Base-by-base conservation (phyloP, 1,140 invertebrate genomes). In the Zelostemma sp. region DNA sequence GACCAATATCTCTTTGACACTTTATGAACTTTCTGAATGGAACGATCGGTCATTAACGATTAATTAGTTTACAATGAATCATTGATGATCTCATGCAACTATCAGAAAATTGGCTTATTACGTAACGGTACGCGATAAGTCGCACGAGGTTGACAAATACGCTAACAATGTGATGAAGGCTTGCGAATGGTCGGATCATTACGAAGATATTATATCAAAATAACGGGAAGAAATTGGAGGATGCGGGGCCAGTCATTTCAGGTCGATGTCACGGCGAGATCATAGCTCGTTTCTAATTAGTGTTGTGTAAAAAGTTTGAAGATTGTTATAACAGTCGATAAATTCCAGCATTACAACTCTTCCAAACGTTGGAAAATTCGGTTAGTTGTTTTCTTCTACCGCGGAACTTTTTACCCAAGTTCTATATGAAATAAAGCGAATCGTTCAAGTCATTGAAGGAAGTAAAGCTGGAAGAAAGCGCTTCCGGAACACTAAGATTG, bases 161-260 rank as follows among this genome's bases (percentile, higher is more conserved):
- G 54, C 55, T 59, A 63, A 55, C 50, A 63, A 69, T 69, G 38
- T 54, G 55, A 46, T 16, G 45, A 69, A 59, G 55, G 38, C 25
- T 11, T 15, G 35, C 11, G 14, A 40, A 40, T 40, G 11, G 5
- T 40, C 35, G n/a, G 35, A 40, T 40, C 35, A 40, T 40, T 40
- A 63, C 51, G 41, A 33, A 63, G 55, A 56, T 64, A 56, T 45
- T 21, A 51, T 63, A 60, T 69, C 60, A 69, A 69, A 60, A 56
- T 69, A 69, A 69, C 67, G 67, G 67, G 46, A 69, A 55, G 51
- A 60, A 64, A 64, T 64, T 69, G 67, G 8, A 4, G 25, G 35
- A 60, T 47, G 56, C 51, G 59, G 61, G 60, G 60, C 60, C 60
- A 69, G 49, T 64, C 59, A 59, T 64, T 54, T 60, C 60, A 51